Evolutionary conservation across 2,888 invertebrate genomes (phyloP).

Genomic region (Cremastinae sp.): DNA sequence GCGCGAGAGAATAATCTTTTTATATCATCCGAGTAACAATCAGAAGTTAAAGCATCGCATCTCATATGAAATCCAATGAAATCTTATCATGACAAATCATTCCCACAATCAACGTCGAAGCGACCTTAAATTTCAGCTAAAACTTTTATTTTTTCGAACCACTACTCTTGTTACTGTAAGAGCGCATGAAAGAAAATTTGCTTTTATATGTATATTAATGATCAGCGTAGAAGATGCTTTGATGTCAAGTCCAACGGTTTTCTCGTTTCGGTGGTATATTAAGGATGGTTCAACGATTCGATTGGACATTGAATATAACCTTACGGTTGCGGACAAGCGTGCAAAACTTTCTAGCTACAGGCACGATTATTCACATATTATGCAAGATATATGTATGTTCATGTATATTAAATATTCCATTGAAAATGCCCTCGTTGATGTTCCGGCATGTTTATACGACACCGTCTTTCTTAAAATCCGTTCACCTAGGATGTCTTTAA

Average conservation of each 20-base stretch:
- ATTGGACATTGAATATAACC: constrained; percentile 46
- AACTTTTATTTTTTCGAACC: no score
- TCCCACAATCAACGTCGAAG: background rate
- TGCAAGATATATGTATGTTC: no score
- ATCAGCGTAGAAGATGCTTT: constrained; percentile 27
- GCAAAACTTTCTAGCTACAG: constrained; percentile 8
- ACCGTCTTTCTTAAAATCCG: constrained; percentile 8
- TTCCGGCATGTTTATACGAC: background rate
- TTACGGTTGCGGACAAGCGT: constrained; percentile 18
- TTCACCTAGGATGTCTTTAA: background rate
- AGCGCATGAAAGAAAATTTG: no score
- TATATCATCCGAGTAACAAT: constrained; percentile 42
- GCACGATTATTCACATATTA: background rate
- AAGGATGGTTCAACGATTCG: constrained; percentile 40
- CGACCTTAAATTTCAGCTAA: background rate
- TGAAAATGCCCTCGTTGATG: background rate
- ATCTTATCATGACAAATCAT: background rate
- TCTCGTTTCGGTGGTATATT: constrained; percentile 34
- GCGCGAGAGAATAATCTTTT: constrained; percentile 49
- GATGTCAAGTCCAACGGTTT: constrained; percentile 47
- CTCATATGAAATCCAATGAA: background rate
- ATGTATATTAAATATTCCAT: constrained; percentile 23
- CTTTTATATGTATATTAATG: constrained; percentile 53
- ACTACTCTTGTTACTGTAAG: no score
- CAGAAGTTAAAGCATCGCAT: background rate